Evolutionary conservation across 2,797 vertebrate genomes (phyloP).

Genomic region (Mionectes olivaceus): DNA sequence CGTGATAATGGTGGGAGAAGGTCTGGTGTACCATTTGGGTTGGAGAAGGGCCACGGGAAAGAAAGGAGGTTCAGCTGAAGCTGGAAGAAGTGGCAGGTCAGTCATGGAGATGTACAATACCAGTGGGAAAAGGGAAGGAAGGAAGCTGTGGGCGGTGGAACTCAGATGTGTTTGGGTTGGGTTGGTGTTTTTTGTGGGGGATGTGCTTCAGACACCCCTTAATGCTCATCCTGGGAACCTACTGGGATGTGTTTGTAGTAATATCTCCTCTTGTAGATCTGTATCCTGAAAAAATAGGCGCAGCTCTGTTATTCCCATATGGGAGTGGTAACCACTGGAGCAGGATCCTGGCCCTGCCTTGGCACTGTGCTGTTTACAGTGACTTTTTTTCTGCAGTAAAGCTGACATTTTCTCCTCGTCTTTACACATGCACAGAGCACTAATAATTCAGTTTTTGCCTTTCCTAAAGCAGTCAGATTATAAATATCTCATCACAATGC

Average conservation of each 20-base stretch:
- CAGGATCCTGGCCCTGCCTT: background rate
- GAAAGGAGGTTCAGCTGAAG: background rate
- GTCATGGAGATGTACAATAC: rapidly evolving
- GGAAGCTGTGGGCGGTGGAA: rapidly evolving
- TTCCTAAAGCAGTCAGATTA: background rate
- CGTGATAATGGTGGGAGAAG: background rate
- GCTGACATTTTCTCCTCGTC: background rate
- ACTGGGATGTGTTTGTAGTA: background rate
- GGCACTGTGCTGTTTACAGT: rapidly evolving
- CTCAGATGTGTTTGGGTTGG: background rate
- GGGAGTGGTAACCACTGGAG: background rate
- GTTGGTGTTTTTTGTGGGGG: background rate
- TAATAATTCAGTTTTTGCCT: constrained; percentile 8
- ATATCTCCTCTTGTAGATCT: background rate
- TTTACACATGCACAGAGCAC: background rate
- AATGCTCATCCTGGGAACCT: background rate
- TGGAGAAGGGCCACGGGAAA: background rate
- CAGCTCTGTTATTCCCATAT: background rate
- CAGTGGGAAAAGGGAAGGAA: background rate
- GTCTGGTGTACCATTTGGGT: background rate
- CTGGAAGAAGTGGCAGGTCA: background rate
- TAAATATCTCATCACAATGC: constrained; percentile 9
- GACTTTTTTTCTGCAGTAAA: background rate
- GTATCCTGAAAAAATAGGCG: background rate
- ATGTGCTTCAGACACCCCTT: background rate